Evolutionary conservation across 1,140 invertebrate species (phyloP).

Genomic region (Scaptomyza pallida): DNA sequence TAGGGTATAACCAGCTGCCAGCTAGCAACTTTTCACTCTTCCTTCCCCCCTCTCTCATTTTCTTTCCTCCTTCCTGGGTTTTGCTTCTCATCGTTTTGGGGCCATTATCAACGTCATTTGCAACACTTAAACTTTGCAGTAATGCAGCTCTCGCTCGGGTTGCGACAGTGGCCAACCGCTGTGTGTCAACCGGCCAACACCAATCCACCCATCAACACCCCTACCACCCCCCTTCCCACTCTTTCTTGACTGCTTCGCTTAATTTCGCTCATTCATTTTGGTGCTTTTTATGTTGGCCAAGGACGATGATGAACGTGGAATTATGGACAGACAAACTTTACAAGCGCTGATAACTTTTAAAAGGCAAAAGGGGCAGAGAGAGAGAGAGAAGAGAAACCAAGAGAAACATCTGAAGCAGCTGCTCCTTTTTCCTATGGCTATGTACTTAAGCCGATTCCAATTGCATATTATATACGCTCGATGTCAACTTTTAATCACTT

Average conservation of each 20-base stretch:
- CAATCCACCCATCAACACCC: not conserved
- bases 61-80: not conserved
- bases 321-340: constrained; percentile 23
- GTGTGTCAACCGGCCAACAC: constrained; percentile 39
- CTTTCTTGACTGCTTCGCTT: constrained; percentile 23
- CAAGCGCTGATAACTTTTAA: constrained; percentile 1
- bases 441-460: not conserved
- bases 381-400: too few species aligned
- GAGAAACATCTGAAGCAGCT: not conserved
- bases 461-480: not conserved
- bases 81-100: constrained; percentile 19
- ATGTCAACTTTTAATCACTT: constrained; percentile 1
- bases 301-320: constrained; percentile 41
- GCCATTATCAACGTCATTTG: constrained; percentile 58
- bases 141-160: constrained; percentile 34
- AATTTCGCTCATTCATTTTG: constrained; percentile 52
- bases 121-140: constrained; percentile 57
- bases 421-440: not conserved
- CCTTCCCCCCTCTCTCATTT: too few species aligned
- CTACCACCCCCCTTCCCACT: too few species aligned
- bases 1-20: constrained; percentile 19
- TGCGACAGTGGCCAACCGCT: constrained; percentile 34
- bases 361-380: not conserved
- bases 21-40: not conserved
- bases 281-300: constrained; percentile 46